A percentile compares a stretch with the other conserved stretches of the same genome.
Conservation (phyloP, 2,888 invertebrate genomes). For the Acleris sparsana region DNA sequence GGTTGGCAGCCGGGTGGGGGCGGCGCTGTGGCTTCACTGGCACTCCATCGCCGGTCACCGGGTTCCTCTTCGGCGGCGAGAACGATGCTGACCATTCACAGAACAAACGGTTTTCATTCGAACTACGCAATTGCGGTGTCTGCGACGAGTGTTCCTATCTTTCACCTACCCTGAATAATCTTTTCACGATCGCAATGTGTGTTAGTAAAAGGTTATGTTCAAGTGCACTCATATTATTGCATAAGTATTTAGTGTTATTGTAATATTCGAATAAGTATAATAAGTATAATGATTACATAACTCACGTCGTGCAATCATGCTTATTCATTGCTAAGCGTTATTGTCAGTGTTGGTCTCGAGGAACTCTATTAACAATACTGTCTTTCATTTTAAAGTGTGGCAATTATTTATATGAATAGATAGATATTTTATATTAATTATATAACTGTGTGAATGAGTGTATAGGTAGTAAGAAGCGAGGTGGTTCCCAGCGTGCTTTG, state of each 20-base stretch:
- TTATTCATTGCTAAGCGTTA: conserved; percentile 25
- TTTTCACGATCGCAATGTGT: conserved; percentile 1
- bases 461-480: conserved; percentile 26
- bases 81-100: conserved; percentile 78
- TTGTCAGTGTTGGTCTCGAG: conserved; percentile 9
- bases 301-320: conserved; percentile 30
- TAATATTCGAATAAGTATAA: conserved; percentile 12
- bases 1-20: conserved; percentile 75
- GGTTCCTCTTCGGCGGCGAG: conserved; percentile 84
- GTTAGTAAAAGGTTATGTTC: conserved; percentile 11
- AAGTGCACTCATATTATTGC: conserved; percentile 18
- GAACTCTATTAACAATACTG: background rate
- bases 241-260: conserved; percentile 10
- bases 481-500: conserved; percentile 29
- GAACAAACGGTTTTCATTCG: conserved; percentile 77
- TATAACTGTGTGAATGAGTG: conserved; percentile 13
- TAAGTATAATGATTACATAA: conserved; percentile 22
- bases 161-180: conserved; percentile 26
- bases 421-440: conserved; percentile 12
- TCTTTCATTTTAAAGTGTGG: conserved; percentile 19
- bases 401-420: conserved; percentile 14
- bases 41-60: conserved; percentile 86
- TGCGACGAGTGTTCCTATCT: conserved; percentile 31
- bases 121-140: conserved; percentile 46
- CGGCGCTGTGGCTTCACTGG: conserved; percentile 78